These are phyloP conservation scores for Blastobasis lacticolella DNA, from an alignment of 2,888 invertebrate genomes.

Conservation along the genomic window DNA sequence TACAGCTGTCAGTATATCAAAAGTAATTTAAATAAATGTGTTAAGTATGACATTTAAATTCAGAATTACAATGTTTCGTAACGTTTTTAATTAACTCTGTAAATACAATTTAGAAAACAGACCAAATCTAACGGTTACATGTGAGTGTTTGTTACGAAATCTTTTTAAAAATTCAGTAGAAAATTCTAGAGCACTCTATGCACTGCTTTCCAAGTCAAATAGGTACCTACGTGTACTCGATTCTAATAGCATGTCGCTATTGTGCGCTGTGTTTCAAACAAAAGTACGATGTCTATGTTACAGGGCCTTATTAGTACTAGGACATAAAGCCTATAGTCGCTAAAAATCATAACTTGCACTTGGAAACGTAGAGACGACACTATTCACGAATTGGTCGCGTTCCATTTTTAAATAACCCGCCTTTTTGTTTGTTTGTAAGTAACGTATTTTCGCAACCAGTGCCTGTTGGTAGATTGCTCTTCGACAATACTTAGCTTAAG, in stretches of 20 bases:
- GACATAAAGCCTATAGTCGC: slow-evolving; percentile 19
- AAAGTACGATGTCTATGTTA: not conserved
- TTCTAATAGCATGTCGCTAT: slow-evolving; percentile 47
- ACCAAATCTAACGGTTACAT: no score
- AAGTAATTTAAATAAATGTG: no score
- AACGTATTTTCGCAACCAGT: slow-evolving; percentile 43
- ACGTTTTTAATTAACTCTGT: no score
- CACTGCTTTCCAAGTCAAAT: slow-evolving; percentile 61
- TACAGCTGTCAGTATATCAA: no score
- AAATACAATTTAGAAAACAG: no score
- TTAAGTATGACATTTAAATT: no score
- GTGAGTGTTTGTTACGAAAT: slow-evolving; percentile 29
- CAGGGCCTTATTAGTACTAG: slow-evolving; percentile 1
- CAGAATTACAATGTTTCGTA: no score
- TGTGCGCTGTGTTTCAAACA: slow-evolving; percentile 29
- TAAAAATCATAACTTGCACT: slow-evolving; percentile 18
- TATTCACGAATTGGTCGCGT: slow-evolving; percentile 58
- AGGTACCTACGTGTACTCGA: slow-evolving; percentile 44
- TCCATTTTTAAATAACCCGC: slow-evolving; percentile 44
- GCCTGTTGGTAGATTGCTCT: slow-evolving; percentile 2
- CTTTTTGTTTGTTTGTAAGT: slow-evolving; percentile 27
- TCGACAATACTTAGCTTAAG: slow-evolving; percentile 7
- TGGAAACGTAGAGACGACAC: slow-evolving; percentile 28
- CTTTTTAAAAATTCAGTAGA: slow-evolving; percentile 39
- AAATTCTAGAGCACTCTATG: slow-evolving; percentile 40